Evolutionary conservation across 2,797 vertebrate genomes (phyloP), one percentile per base, ranked within the genome.

Genomic region (Clarias laeviceps): DNA sequence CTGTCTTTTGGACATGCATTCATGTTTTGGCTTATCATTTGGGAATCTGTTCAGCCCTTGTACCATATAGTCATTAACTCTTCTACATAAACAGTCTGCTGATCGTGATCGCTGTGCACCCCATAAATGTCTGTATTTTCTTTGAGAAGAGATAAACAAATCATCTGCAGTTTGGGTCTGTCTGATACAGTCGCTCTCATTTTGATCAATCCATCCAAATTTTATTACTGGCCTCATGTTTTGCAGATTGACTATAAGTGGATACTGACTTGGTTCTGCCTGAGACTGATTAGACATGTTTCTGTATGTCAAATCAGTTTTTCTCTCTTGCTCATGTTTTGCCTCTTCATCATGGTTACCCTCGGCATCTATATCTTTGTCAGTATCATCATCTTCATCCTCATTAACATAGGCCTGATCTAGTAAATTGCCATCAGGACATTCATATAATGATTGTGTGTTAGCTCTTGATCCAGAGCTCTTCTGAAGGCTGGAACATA

Each of bases 41-140:
- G 96, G 94, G 83, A 90, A 95, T 40, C 92, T 95, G 89, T 92
- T 93, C 82, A 96, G 94, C 86, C 95, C 95, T 81, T 68, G 76
- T 3, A 61, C 34, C 56, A 29, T 82, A 7, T 88, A 92, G 54
- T 91, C 95, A 54, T 95, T 94, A 9, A 66, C 24, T 0, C 92
- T 93, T 85, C 88, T 92, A 85, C 91, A 92, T 24, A 95, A 92
- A 84, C 92, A 94, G 0, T 92, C 93, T 20, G 92, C 93, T 11
- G 96, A 96, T 82, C 91, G 93, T 22, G 93, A 93, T 14, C 94
- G 90, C 65, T 86, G 92, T 27, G 93, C 89, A 69, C 91, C 93
- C 32, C 77, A 20, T 0, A 85, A 73, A 7, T 86, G 89, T 70
- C 89, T 92, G n/a, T 87, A 89, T 66, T 92, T 93, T 0, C 92